Evolutionary conservation across 1,140 invertebrate species (phyloP).

Genomic region (Atopsyche davidsoni): DNA sequence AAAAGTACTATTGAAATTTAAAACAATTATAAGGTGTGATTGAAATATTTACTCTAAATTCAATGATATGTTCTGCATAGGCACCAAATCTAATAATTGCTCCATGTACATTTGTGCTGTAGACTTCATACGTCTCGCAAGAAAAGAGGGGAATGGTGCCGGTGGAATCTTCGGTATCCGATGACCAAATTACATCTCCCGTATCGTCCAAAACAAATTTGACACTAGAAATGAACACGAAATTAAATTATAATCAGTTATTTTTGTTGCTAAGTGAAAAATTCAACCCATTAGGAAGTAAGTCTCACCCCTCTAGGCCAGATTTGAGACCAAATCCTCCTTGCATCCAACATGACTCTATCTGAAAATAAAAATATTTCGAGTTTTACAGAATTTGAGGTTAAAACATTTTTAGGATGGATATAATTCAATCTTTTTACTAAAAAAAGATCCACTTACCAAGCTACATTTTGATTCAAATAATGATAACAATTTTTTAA

Average conservation of each 20-base stretch:
- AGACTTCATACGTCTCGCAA: conserved; percentile 56
- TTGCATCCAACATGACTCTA: conserved; percentile 18
- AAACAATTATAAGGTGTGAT: not conserved
- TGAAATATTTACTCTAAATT: conserved; percentile 47
- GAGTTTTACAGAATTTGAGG: not conserved
- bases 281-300: not conserved
- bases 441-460: too few relatives aligned
- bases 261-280: not conserved
- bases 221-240: conserved; percentile 41
- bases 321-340: conserved; percentile 10
- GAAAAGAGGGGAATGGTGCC: conserved; percentile 52
- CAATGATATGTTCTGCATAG: conserved; percentile 54
- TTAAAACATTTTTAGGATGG: too few relatives aligned
- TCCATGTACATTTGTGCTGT: conserved; percentile 31
- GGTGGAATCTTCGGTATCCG: conserved; percentile 48
- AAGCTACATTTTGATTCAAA: too few relatives aligned
- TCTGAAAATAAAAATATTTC: conserved; percentile 8
- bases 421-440: too few relatives aligned
- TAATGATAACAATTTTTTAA: too few relatives aligned
- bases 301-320: conserved; percentile 17
- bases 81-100: conserved; percentile 49
- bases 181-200: conserved; percentile 55
- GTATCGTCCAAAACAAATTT: conserved; percentile 54
- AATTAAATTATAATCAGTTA: not conserved
- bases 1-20: not conserved